These are phyloP conservation scores for Embidobia sp. DNA, from an alignment of 2,888 invertebrate genomes.

Conservation along the genomic window DNA sequence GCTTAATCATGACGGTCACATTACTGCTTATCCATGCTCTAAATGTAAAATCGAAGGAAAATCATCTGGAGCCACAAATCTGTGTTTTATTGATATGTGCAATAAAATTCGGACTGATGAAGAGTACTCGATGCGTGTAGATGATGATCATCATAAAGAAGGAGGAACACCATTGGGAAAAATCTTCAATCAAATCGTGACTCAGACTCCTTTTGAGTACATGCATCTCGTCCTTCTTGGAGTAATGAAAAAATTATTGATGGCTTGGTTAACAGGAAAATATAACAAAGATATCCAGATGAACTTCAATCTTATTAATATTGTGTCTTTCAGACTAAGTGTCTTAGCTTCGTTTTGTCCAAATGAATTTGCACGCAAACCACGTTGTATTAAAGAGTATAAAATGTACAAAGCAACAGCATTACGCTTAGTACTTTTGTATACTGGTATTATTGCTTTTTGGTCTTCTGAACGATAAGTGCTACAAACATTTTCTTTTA, in stretches of 20 bases:
- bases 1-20: not conserved
- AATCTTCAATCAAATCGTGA: conserved; percentile 12
- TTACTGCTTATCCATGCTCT: not conserved
- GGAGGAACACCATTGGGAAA: not conserved
- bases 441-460: conserved; percentile 68
- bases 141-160: conserved; percentile 13
- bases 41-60: not conserved
- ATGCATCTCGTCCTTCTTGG: conserved; percentile 24
- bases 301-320: conserved; percentile 1
- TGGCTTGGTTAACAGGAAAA: conserved; percentile 4
- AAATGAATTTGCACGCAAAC: not conserved
- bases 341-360: not conserved
- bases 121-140: conserved; percentile 11
- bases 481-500: conserved; percentile 66
- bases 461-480: conserved; percentile 44
- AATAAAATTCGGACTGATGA: conserved; percentile 12
- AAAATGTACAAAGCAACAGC: conserved; percentile 69
- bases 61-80: not conserved
- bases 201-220: conserved; percentile 17
- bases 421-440: conserved; percentile 65
- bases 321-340: not conserved
- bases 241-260: conserved; percentile 7
- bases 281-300: not conserved
- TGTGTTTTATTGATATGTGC: not conserved
- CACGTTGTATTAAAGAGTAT: not conserved